Evolutionary conservation across 1,140 invertebrate species (phyloP).

Genomic region (Venustaconcha ellipsiformis): DNA sequence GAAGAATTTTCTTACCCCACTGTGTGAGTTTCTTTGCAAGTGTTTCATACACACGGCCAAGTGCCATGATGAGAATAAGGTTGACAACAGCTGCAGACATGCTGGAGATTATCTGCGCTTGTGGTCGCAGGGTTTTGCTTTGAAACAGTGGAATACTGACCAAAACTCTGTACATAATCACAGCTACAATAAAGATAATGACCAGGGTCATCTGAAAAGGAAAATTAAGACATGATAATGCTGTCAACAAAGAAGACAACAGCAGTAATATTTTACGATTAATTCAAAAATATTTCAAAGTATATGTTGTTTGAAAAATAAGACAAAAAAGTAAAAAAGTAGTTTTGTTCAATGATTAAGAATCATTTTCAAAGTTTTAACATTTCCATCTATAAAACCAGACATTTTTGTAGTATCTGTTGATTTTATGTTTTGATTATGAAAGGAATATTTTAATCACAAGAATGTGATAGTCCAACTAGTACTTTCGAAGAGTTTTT

Average conservation of each 20-base stretch:
- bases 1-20: slow-evolving; percentile 73
- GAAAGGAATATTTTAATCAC: too few relatives aligned
- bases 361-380: too few relatives aligned
- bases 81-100: slow-evolving; percentile 81
- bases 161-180: slow-evolving; percentile 82
- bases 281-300: neutral
- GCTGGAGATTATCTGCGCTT: slow-evolving; percentile 77
- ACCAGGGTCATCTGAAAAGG: slow-evolving; percentile 77
- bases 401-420: too few relatives aligned
- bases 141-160: slow-evolving; percentile 75
- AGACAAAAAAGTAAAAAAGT: neutral
- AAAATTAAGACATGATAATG: slow-evolving; percentile 13
- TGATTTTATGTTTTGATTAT: too few relatives aligned
- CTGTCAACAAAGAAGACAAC: neutral
- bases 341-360: too few relatives aligned
- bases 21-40: slow-evolving; percentile 94
- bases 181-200: slow-evolving; percentile 80
- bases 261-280: neutral
- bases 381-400: too few relatives aligned
- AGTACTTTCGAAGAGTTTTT: too few relatives aligned
- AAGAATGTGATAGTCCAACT: too few relatives aligned
- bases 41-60: slow-evolving; percentile 84
- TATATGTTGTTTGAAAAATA: neutral
- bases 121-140: slow-evolving; percentile 73
- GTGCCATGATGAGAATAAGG: slow-evolving; percentile 76